Evolutionary conservation across 2,797 vertebrate genomes (phyloP), one percentile per base, ranked within the genome.

Genomic region (Carapus acus): DNA sequence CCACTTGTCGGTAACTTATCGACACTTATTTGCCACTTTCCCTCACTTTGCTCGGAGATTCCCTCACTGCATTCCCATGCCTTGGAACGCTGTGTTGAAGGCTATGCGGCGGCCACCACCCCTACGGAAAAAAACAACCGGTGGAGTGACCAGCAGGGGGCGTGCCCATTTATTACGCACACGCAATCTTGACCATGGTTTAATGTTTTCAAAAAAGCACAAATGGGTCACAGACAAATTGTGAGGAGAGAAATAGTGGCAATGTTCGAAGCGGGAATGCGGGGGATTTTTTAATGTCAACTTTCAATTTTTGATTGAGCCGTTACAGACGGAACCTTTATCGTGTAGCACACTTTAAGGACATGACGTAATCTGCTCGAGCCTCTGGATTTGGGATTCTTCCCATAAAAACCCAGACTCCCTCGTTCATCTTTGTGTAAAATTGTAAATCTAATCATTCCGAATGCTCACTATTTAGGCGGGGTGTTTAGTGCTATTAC

Each of bases 41-140:
- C 61, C 21, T 14, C 27, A 78, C 39, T 82, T 81, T 47, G 29
- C 36, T 66, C 49, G 73, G 62, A 73, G 49, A 67, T 64, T 56
- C 55, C 44, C 68, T 68, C 33, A 56, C 72, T 51, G 76, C 84
- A 86, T 83, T 86, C 84, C 86, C 77, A 74, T 76, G 77, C 76
- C 77, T 76, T 72, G 58, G 67, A 64, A 23, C 46, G 56, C 65
- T 45, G 52, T 58, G 74, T 55, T 54, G 65, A 67, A 80, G 67
- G 73, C 70, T 69, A 80, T 79, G 81, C 77, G 84, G 79, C 80
- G 59, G 86, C 81, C 85, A 85, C 86, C 85, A 86, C 87, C 85
- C 85, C 78, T 74, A 31, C 65, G 60, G 51, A 52, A 33, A 40
- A 61, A 77, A 68, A 69, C 65, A 36, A 34, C 13, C 2, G 34